Percentiles rank a stretch among this genome's conserved stretches.
Conservation (phyloP, 1,140 invertebrate genomes). For the Idris sp. region DNA sequence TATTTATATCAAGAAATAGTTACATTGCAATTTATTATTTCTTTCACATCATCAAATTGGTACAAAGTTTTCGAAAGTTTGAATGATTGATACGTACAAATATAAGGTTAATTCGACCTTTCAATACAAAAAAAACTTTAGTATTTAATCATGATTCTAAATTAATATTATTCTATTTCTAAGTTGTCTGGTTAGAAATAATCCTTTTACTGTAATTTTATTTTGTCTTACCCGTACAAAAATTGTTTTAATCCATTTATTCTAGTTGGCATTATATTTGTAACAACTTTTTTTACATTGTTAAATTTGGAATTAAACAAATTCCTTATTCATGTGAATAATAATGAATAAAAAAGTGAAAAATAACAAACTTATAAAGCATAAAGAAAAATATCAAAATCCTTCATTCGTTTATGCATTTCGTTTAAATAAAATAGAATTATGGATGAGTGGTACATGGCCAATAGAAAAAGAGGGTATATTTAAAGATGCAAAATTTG, state of each 20-base stretch:
- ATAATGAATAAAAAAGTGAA: conserved; percentile 3
- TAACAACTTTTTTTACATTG: too few relatives aligned
- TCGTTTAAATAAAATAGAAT: conserved; percentile 27
- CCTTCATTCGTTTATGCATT: conserved; percentile 20
- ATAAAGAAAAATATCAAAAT: too few relatives aligned
- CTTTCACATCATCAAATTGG: not conserved
- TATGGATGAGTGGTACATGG: conserved; percentile 35
- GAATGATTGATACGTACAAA: conserved; percentile 4
- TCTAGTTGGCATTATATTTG: too few relatives aligned
- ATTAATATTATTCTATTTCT: too few relatives aligned
- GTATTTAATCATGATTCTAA: too few relatives aligned
- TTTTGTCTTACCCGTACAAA: too few relatives aligned
- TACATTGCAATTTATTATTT: conserved; percentile 12
- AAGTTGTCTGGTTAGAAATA: too few relatives aligned
- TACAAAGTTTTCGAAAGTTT: conserved; percentile 17
- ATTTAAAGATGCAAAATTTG: conserved; percentile 28
- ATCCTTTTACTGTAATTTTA: too few relatives aligned
- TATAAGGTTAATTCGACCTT: too few relatives aligned
- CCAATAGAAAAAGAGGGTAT: conserved; percentile 23
- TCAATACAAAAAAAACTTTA: too few relatives aligned
- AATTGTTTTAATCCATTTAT: too few relatives aligned
- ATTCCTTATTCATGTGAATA: not conserved
- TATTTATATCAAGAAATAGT: too few relatives aligned
- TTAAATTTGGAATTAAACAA: conserved; percentile 2
- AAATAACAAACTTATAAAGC: conserved; percentile 4